Conservation (phyloP, 2,797 vertebrate genomes). For the Melanotaenia maccullochi region DNA sequence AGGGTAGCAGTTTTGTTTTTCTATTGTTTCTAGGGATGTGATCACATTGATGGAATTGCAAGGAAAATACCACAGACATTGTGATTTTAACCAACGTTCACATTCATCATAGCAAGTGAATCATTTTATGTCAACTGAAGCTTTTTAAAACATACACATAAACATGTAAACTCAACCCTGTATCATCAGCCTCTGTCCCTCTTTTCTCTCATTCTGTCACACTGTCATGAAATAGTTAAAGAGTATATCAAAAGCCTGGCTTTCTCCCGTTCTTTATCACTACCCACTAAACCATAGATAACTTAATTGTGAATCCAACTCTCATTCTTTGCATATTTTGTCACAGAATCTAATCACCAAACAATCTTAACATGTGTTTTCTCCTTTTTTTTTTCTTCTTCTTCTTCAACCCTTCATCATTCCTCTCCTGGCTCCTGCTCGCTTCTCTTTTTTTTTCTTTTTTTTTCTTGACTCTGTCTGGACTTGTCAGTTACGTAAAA, state of each 20-base stretch:
- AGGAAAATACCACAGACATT: conserved; percentile 20
- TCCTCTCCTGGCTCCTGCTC: conserved; percentile 63
- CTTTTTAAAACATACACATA: conserved; percentile 16
- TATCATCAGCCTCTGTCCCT: conserved; percentile 38
- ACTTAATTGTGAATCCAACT: conserved; percentile 34
- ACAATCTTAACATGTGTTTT: conserved; percentile 73
- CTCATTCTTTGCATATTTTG: conserved; percentile 55
- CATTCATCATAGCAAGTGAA: conserved; percentile 23
- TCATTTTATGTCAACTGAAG: conserved; percentile 22
- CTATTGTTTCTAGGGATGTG: conserved; percentile 10
- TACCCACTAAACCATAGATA: conserved; percentile 34
- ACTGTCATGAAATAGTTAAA: conserved; percentile 36
- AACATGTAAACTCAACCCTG: conserved; percentile 6
- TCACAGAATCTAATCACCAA: conserved; percentile 59
- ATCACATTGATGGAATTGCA: conserved; percentile 15
- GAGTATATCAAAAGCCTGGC: conserved; percentile 3
- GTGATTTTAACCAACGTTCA: conserved; percentile 13
- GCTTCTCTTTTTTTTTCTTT: conserved; percentile 64
- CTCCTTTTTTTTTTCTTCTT: conserved; percentile 43
- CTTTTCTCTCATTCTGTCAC: conserved; percentile 41
- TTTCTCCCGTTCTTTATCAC: conserved; percentile 35
- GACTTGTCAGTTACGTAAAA: conserved; percentile 86
- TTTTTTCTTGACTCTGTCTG: conserved; percentile 80
- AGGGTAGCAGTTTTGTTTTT: conserved; percentile 24
- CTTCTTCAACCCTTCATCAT: conserved; percentile 59